Evolutionary conservation across 2,113 vertebrate species (phyloP).

Genomic region (Hippocampus comes): DNA sequence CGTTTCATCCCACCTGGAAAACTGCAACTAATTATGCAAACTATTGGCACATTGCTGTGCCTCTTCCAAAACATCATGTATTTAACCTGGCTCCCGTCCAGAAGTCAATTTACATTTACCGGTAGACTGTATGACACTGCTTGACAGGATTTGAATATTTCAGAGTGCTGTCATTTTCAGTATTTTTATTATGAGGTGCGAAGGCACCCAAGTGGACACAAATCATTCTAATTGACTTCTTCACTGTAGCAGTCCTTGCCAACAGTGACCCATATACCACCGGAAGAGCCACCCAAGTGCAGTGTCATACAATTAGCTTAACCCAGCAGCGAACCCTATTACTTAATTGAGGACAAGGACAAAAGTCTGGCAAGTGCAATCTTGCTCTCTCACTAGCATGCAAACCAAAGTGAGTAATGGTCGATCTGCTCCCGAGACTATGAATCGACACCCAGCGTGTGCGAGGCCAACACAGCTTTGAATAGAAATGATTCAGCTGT

Average conservation of each 20-base stretch:
- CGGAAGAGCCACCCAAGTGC: conserved; percentile 21
- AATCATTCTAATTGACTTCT: conserved; percentile 56
- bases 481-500: conserved; percentile 25
- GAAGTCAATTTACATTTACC: background rate
- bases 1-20: background rate
- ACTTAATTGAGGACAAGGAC: conserved; percentile 46
- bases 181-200: background rate
- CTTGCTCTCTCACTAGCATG: conserved; percentile 3
- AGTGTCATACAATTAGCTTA: conserved; percentile 51
- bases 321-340: conserved; percentile 42
- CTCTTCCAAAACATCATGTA: background rate
- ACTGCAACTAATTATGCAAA: conserved; percentile 17
- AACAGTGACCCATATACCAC: conserved; percentile 37
- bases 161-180: background rate
- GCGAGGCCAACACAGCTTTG: conserved; percentile 29
- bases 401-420: conserved; percentile 22
- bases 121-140: background rate
- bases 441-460: conserved; percentile 14
- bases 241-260: conserved; percentile 45
- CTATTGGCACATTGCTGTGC: background rate
- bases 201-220: conserved; percentile 24
- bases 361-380: conserved; percentile 22
- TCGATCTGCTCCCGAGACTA: conserved; percentile 21
- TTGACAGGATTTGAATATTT: background rate
- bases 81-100: background rate